Base-by-base conservation (phyloP, 2,113 vertebrate genomes). In the Peromyscus leucopus region DNA sequence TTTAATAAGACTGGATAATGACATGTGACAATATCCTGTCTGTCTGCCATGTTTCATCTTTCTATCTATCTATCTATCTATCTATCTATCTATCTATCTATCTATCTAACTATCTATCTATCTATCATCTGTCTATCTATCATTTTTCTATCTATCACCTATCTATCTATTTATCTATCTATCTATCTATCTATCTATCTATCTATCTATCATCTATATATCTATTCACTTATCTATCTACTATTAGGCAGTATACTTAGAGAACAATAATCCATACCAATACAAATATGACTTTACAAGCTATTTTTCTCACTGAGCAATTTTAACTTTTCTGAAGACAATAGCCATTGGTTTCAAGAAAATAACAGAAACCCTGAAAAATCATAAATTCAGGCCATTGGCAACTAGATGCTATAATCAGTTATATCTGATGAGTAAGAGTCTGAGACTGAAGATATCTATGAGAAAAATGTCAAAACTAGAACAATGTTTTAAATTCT, bases 281-380 rank as follows among this genome's bases (percentile, higher is more conserved):
- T 55, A 31, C 31, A 90, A 65, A 90, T 17, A 72, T 28, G 91
- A 5, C 11, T 72, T 91, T 87, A 31, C 8, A 78, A 13, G n/a
- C 2, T 80, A 36, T n/a, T 79, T 67, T 94, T 1, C 0, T 2
- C 97, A 80, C 7, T 85, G 74, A 71, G 74, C 93, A 67, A 19
- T 67, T 93, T 90, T 96, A 90, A 92, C 21, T 55, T 75, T 87
- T 28, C 94, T 95, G 71, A 97, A 48, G 97, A 90, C 15, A 59
- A 48, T 28, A 31, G 33, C 74, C 90, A 59, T 65, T n/a, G 91
- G 1, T 71, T 93, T 84, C 94, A 96, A 96, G 36, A 82, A 69
- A 97, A 94, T 65, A 46, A 96, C 13, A 95, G 2, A 42, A 7
- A 42, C 72, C 21, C 8, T 36, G 83, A 75, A 67, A 89, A 93